phyloP scores from a whole-genome alignment of 2,113 vertebrate species.

The Agelaius phoeniceus region DNA sequence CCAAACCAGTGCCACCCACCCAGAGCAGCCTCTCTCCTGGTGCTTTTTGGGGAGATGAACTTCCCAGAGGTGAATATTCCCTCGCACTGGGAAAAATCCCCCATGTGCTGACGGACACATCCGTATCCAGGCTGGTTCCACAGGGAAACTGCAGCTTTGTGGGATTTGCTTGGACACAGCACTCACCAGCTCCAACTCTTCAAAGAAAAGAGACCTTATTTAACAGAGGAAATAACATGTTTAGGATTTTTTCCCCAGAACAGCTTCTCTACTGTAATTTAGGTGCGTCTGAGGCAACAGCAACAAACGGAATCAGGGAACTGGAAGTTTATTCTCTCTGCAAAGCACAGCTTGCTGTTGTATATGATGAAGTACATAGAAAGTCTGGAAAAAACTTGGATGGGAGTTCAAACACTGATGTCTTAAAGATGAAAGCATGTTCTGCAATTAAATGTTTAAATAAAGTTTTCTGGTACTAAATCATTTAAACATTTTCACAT shows the following conservation, averaged over 20 bases:
- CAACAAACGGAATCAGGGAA: not conserved
- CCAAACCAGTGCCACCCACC: not conserved
- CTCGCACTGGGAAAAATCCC: not conserved
- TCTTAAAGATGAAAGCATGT: conserved; percentile 68
- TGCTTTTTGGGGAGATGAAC: not conserved
- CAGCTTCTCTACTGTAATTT: not conserved
- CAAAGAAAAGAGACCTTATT: not conserved
- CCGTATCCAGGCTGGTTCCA: not conserved
- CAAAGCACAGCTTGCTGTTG: not conserved
- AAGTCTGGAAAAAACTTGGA: conserved; percentile 53
- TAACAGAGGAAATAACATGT: not conserved
- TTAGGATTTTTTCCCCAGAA: not conserved
- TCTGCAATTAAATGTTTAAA: conserved; percentile 72
- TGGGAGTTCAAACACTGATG: conserved; percentile 51
- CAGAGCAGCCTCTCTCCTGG: rapidly evolving
- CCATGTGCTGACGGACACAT: not conserved
- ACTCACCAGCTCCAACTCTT: not conserved
- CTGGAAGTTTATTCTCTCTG: not conserved
- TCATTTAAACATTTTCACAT: conserved; percentile 84
- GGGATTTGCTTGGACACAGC: not conserved
- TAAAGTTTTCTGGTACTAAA: conserved; percentile 73
- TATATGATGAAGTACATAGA: conserved; percentile 14
- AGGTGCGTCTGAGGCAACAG: not conserved
- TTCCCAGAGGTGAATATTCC: not conserved
- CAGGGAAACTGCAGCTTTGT: not conserved